A percentile compares a stretch with the other conserved stretches of the same genome.
phyloP scores from a whole-genome alignment of 2,113 vertebrate species.

The human region GRCh38 chr2:85182501-85183000 shows the following conservation, averaged over 20 bases:
- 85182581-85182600: background rate
- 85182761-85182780: background rate
- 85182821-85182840: background rate
- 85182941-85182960: background rate
- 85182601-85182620: background rate
- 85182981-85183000: background rate
- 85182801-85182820: background rate
- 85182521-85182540: background rate
- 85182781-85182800: background rate
- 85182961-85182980: background rate
- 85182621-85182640: background rate
- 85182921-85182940: background rate
- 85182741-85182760: background rate
- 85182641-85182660: background rate
- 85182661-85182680: background rate
- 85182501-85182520: background rate
- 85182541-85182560: background rate
- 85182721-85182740: background rate
- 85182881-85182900: background rate
- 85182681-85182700: background rate
- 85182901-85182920: background rate
- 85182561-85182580: background rate
- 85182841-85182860: background rate
- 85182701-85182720: background rate
- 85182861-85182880: background rate